Percentiles rank a stretch among this genome's conserved stretches.
phyloP scores from a whole-genome alignment of 2,113 vertebrate genomes.

The Struthidea cinerea region DNA sequence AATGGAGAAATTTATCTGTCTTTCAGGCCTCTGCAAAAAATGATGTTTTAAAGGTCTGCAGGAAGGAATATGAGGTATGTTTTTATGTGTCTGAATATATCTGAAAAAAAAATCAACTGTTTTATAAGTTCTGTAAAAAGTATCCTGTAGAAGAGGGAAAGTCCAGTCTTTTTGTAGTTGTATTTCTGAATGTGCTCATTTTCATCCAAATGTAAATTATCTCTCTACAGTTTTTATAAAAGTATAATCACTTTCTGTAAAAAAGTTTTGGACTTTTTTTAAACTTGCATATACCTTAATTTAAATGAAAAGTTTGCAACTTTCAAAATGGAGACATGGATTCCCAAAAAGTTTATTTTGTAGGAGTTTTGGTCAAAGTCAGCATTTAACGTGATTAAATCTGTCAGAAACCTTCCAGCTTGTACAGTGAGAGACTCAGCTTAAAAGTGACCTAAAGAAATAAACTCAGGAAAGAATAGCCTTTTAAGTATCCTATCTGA shows the following conservation, averaged over 20 bases:
- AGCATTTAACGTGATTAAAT: not conserved
- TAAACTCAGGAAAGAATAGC: not conserved
- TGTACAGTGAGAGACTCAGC: not conserved
- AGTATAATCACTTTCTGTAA: not conserved
- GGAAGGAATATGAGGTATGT: slow-evolving; percentile 92
- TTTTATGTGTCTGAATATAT: not conserved
- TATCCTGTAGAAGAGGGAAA: not conserved
- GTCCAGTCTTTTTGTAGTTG: not conserved
- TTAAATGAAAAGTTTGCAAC: not conserved
- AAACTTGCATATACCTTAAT: not conserved
- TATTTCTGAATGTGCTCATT: not conserved
- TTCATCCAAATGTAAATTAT: not conserved
- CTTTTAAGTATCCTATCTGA: not conserved
- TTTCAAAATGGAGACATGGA: not conserved
- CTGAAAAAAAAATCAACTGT: not conserved
- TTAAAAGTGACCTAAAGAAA: not conserved
- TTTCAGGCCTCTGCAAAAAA: slow-evolving; percentile 91
- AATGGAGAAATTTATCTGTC: slow-evolving; percentile 22
- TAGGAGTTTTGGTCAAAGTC: not conserved
- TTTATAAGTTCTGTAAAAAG: not conserved
- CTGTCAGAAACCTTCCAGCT: not conserved
- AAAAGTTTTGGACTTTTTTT: not conserved
- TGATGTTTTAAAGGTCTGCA: slow-evolving; percentile 92
- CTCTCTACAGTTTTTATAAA: not conserved
- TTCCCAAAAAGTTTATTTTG: not conserved